phyloP scores from a whole-genome alignment of 2,888 invertebrate genomes.

The Drosophila yooni region DNA sequence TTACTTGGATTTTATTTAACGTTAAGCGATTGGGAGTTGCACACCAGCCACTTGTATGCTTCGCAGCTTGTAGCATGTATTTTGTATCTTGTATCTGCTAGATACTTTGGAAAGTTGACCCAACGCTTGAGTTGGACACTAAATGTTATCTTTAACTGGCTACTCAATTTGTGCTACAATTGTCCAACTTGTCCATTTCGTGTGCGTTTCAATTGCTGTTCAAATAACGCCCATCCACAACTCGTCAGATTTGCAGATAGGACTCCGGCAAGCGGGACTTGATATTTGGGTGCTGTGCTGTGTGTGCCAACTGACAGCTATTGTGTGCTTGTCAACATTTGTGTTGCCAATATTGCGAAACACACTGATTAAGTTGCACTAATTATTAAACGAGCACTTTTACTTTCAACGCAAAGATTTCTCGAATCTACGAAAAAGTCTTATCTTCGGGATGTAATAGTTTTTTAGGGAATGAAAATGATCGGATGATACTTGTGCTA shows the following conservation, averaged over 20 bases:
- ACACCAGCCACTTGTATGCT: not conserved
- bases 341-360: not conserved
- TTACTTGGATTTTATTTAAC: conserved; percentile 70
- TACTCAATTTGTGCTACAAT: not conserved
- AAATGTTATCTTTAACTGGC: conserved; percentile 23
- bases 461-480: not conserved
- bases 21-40: conserved; percentile 55
- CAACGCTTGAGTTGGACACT: not conserved
- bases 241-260: conserved; percentile 30
- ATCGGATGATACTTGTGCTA: not conserved
- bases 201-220: conserved; percentile 58
- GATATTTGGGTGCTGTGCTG: conserved; percentile 26
- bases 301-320: conserved; percentile 12
- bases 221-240: conserved; percentile 51
- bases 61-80: conserved; percentile 1
- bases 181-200: conserved; percentile 48
- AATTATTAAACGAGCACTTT: not conserved
- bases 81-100: conserved; percentile 6
- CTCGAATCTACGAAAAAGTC: no score
- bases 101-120: not conserved
- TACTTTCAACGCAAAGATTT: no score
- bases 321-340: not conserved
- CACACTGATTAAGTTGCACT: not conserved
- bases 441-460: not conserved
- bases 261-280: conserved; percentile 16